These are phyloP conservation scores for Nannoperca australis DNA, from an alignment of 2,797 vertebrate genomes.

Conservation along the genomic window DNA sequence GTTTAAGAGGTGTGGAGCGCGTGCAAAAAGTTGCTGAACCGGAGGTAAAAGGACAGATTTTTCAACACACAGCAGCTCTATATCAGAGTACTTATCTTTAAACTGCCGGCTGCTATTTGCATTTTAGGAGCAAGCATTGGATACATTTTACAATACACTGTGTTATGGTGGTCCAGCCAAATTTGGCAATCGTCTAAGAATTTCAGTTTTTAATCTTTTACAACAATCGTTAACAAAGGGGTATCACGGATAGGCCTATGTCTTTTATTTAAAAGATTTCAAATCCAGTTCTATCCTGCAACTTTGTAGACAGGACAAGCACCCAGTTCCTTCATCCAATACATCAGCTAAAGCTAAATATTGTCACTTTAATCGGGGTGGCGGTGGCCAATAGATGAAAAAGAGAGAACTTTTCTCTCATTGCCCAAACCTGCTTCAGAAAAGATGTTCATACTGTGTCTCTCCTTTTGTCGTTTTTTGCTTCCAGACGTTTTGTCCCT, in stretches of 20 bases:
- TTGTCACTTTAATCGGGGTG: background rate
- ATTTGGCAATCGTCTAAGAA: background rate
- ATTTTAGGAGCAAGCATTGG: background rate
- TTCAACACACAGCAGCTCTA: background rate
- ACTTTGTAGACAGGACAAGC: background rate
- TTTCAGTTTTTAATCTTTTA: background rate
- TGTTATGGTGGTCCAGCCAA: background rate
- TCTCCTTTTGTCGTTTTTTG: background rate
- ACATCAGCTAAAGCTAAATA: background rate
- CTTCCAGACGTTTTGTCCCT: conserved; percentile 94
- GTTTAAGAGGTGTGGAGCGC: background rate
- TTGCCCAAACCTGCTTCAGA: background rate
- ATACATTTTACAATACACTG: too few species aligned
- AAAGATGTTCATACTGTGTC: background rate
- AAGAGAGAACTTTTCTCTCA: background rate
- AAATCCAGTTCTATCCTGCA: background rate
- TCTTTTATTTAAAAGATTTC: background rate
- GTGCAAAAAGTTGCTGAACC: background rate
- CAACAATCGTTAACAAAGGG: background rate
- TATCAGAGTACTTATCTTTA: background rate
- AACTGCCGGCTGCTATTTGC: too few species aligned
- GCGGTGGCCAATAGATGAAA: background rate
- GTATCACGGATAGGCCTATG: background rate
- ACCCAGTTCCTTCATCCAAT: background rate
- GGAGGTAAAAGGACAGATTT: background rate